phyloP scores from a whole-genome alignment of 2,797 vertebrate genomes.

The Hoplostethus atlanticus region DNA sequence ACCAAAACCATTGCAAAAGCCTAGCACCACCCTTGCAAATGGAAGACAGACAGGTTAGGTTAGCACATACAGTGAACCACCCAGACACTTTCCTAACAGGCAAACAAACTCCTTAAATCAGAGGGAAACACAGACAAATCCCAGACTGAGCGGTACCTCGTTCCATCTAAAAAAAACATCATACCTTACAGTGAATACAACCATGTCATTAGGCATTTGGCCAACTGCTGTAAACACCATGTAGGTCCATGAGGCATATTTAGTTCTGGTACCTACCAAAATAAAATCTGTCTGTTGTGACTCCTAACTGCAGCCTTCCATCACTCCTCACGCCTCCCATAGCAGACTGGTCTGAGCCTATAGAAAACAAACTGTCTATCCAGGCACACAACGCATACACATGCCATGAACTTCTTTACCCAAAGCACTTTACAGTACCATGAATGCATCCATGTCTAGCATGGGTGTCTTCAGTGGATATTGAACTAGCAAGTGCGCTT shows the following conservation, averaged over 20 bases:
- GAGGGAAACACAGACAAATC: too few relatives aligned
- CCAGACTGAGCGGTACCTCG: too few relatives aligned
- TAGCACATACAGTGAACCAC: slow-evolving; percentile 19
- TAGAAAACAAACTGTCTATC: background rate
- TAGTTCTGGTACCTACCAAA: slow-evolving; percentile 31
- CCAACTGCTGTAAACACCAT: too few relatives aligned
- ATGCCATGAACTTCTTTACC: background rate
- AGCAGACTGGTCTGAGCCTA: background rate
- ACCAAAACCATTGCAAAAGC: slow-evolving; percentile 17
- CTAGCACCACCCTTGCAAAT: background rate
- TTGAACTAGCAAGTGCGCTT: too few relatives aligned
- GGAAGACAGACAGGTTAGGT: slow-evolving; percentile 39
- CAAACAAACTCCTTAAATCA: slow-evolving; percentile 29
- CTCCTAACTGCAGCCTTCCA: slow-evolving; percentile 42
- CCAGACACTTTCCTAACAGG: slow-evolving; percentile 24
- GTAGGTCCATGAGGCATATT: too few relatives aligned
- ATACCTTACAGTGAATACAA: too few relatives aligned
- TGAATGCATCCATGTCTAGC: too few relatives aligned
- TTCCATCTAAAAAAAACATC: too few relatives aligned
- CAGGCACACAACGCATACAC: slow-evolving; percentile 2
- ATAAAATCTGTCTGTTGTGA: slow-evolving; percentile 11
- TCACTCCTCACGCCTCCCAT: slow-evolving; percentile 44
- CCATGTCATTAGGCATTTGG: too few relatives aligned
- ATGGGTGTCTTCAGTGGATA: too few relatives aligned
- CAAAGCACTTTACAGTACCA: too few relatives aligned